Percentiles rank a stretch among this genome's conserved stretches.
These are phyloP conservation scores for Euphonia xanthogaster DNA, from an alignment of 2,797 vertebrate genomes.

Conservation along the genomic window DNA sequence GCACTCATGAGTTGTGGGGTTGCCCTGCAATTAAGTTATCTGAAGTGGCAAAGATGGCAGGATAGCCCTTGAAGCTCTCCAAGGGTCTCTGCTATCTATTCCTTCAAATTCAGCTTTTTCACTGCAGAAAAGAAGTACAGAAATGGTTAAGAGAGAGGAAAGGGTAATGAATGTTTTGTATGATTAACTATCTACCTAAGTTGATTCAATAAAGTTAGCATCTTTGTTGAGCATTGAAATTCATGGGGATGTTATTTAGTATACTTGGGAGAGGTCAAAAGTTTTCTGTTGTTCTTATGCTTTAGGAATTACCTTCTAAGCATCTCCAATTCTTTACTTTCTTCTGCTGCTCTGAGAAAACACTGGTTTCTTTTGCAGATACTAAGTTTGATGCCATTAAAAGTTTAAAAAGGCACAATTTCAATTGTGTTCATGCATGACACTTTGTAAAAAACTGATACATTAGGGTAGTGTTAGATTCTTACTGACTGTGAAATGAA, in stretches of 20 bases:
- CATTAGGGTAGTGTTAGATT: neutral
- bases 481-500: constrained; percentile 19
- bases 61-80: neutral
- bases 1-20: neutral
- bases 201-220: neutral
- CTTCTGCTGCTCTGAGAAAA: neutral
- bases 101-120: neutral
- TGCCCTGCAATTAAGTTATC: neutral
- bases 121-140: neutral
- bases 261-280: neutral
- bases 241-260: neutral
- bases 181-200: neutral
- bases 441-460: neutral
- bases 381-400: neutral
- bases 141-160: neutral
- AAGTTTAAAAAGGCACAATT: neutral
- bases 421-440: neutral
- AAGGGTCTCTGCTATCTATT: neutral
- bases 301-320: neutral
- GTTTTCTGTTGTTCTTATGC: neutral
- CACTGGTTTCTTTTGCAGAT: neutral
- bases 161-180: neutral
- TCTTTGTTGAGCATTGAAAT: neutral
- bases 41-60: neutral
- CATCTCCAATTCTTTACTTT: neutral